These are phyloP conservation scores for Perodicticus potto DNA, from an alignment of 2,797 vertebrate genomes.

Conservation along the genomic window DNA sequence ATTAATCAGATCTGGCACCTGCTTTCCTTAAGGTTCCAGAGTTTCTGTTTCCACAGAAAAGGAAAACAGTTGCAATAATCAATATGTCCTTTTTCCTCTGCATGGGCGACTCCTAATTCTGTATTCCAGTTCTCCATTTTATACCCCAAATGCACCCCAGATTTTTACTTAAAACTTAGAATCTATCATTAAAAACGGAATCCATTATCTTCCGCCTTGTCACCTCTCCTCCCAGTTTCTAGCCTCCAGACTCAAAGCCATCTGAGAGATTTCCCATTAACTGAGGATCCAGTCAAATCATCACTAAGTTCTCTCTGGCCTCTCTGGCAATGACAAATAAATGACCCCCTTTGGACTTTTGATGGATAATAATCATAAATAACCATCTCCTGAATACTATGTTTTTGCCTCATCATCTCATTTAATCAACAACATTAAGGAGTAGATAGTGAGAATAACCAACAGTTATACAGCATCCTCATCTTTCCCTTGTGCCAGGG, in stretches of 20 bases:
- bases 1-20: not conserved
- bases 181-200: not conserved
- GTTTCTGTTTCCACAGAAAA: not conserved
- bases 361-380: not conserved
- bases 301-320: not conserved
- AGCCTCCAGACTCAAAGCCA: not conserved
- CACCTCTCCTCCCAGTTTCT: not conserved
- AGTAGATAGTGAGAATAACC: not conserved
- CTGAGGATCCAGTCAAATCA: not conserved
- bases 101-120: not conserved
- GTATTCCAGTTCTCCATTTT: not conserved
- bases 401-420: not conserved
- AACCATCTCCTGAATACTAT: not conserved
- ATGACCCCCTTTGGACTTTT: not conserved
- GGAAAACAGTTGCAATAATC: not conserved
- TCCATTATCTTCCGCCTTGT: not conserved
- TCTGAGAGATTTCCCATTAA: not conserved
- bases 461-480: not conserved
- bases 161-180: conserved; percentile 25
- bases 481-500: not conserved
- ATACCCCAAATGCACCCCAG: not conserved
- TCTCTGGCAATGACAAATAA: not conserved
- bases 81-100: not conserved
- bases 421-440: not conserved
- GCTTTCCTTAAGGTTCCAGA: not conserved